A percentile compares a stretch with the other conserved stretches of the same genome.
phyloP scores from a whole-genome alignment of 2,797 vertebrate genomes.

The Cryptoblepharus egeriae region DNA sequence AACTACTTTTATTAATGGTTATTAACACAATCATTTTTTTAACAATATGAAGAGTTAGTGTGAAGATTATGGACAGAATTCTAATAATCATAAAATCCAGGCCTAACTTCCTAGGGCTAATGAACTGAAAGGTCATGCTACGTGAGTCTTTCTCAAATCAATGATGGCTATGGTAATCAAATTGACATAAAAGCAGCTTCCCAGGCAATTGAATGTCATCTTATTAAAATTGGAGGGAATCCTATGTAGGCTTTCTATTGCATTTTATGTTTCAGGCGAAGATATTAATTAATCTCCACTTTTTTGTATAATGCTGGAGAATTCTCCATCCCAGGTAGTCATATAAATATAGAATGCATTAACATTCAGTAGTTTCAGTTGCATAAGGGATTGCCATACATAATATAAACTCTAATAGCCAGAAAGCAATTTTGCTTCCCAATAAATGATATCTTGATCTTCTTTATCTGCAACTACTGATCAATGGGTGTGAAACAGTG shows the following conservation, averaged over 20 bases:
- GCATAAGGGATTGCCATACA: background rate
- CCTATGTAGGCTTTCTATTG: background rate
- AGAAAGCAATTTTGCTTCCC: background rate
- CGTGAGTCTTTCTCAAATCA: background rate
- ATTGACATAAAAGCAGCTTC: conserved; percentile 19
- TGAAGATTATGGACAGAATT: conserved; percentile 9
- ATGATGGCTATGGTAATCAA: conserved; percentile 9
- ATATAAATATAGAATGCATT: background rate
- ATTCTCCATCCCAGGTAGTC: background rate
- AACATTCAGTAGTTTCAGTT: background rate
- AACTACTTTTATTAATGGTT: conserved; percentile 13
- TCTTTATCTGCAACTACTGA: background rate
- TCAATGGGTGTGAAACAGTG: too few species aligned
- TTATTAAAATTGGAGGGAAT: background rate
- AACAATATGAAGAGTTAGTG: background rate
- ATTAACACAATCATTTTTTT: conserved; percentile 7
- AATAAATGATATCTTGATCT: background rate
- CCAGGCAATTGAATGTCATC: background rate
- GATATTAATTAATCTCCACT: background rate
- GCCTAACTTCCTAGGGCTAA: background rate
- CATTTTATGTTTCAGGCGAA: conserved; percentile 6
- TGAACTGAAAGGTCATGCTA: conserved; percentile 32
- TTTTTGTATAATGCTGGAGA: background rate
- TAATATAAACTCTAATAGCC: background rate
- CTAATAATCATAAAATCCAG: conserved; percentile 7